Evolutionary conservation across 2,113 vertebrate genomes (phyloP).

Genomic region (Piaya cayana): DNA sequence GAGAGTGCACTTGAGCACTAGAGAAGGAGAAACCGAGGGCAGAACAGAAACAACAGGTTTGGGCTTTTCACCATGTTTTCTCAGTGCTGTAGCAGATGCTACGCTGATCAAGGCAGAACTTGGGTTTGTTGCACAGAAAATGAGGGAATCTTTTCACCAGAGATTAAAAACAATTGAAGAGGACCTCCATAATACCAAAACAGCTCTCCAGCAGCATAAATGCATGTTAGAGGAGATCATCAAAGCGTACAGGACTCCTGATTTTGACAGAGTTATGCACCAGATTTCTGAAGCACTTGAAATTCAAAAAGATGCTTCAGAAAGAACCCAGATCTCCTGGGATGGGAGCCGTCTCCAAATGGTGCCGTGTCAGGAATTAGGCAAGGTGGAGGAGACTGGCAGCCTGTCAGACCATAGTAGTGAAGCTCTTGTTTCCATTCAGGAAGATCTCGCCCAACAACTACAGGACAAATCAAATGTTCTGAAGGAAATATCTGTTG

Average conservation of each 20-base stretch:
- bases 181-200: conserved; percentile 82
- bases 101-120: conserved; percentile 86
- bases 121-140: conserved; percentile 82
- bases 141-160: conserved; percentile 83
- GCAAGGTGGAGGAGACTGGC: conserved; percentile 71
- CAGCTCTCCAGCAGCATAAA: conserved; percentile 84
- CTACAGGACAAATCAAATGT: conserved; percentile 85
- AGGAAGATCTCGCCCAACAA: conserved; percentile 84
- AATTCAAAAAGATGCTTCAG: conserved; percentile 43
- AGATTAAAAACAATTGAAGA: conserved; percentile 83
- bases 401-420: conserved; percentile 38
- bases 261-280: conserved; percentile 80
- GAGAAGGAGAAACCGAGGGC: conserved; percentile 35
- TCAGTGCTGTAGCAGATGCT: conserved; percentile 61
- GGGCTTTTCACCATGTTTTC: conserved; percentile 59
- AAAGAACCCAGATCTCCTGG: conserved; percentile 60
- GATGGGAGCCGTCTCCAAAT: conserved; percentile 71
- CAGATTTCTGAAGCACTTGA: conserved; percentile 78
- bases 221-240: conserved; percentile 80
- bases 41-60: conserved; percentile 36
- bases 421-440: conserved; percentile 76
- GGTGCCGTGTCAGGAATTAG: conserved; percentile 71
- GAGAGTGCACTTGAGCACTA: conserved; percentile 61
- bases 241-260: conserved; percentile 77
- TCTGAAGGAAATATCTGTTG: conserved; percentile 82